Evolutionary conservation across 2,797 vertebrate genomes (phyloP), one percentile per base, ranked within the genome.

Genomic region (Buphagus erythrorhynchus): DNA sequence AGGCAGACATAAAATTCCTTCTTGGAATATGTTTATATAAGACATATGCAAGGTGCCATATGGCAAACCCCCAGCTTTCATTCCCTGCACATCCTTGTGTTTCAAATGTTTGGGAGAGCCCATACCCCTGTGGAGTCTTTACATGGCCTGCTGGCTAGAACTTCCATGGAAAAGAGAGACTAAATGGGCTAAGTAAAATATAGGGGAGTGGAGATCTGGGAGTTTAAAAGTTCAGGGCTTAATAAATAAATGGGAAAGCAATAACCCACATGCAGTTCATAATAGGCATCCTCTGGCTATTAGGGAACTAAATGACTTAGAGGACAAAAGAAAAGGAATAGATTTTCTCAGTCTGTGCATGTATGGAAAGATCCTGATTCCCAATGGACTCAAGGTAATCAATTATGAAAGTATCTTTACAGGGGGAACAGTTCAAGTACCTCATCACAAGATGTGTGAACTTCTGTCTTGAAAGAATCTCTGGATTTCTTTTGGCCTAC

Each of bases 181-280:
- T 92, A 88, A 93, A 89, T 58, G 68, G 88, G 33, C 72, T 86
- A 86, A 86, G 51, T 73, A 76, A 95, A 95, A 94, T 86, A 78
- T 1, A 46, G 46, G 26, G 48, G 62, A 81, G 40, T 51, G 52
- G 63, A 80, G 57, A 77, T 71, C n/a, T 71, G 80, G 45, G 79
- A 86, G 93, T 95, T 95, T 93, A 91, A 94, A 95, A 86, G 90
- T 95, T 97, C 93, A 94, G 77, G 68, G 31, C 74, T 94, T 93
- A 91, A 49, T 90, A 66, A 90, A 73, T 45, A 92, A 86, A 90
- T 85, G 73, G 62, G 82, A 95, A 91, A 79, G 87, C 73, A 86
- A 19, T 93, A 95, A 81, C 48, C 16, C 57, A 55, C 48, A 13
- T 91, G 66, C n/a, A 78, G 31, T 58, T 93, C 62, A 5, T 73